phyloP scores from a whole-genome alignment of 53 echinoderm and acorn worm genomes.

The Holothuria scabra region DNA sequence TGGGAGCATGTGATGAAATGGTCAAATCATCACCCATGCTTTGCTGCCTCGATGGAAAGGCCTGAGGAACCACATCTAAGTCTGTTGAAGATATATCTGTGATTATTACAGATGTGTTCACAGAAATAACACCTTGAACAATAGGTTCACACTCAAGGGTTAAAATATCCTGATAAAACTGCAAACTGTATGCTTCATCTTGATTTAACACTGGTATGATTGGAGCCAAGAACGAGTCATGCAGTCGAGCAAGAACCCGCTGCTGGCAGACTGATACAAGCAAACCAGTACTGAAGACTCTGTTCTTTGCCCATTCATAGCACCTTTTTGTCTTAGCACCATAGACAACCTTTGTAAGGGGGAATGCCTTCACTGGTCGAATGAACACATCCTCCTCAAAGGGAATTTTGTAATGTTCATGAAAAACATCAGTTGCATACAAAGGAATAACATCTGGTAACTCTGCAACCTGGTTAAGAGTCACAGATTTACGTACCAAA shows the following conservation, averaged over 20 bases:
- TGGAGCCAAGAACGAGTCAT: conserved; percentile 89
- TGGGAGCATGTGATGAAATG: no score
- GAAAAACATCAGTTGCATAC: conserved; percentile 85
- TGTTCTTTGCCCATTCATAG: conserved; percentile 93
- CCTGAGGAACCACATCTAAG: no score
- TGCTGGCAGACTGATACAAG: conserved; percentile 97
- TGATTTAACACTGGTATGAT: conserved; percentile 83
- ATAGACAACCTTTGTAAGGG: conserved; percentile 92
- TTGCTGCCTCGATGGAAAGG: no score
- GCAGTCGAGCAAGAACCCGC: conserved; percentile 81
- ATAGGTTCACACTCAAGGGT: conserved; percentile 92
- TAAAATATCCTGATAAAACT: conserved; percentile 80
- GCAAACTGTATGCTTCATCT: conserved; percentile 78
- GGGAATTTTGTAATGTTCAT: conserved; percentile 81
- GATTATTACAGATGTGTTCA: conserved; percentile 89
- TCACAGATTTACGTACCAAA: conserved; percentile 74
- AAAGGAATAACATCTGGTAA: conserved; percentile 77
- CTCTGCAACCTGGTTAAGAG: conserved; percentile 85
- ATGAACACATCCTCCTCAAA: conserved; percentile 89
- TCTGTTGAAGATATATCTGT: conserved; percentile 60
- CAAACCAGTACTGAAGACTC: conserved; percentile 92
- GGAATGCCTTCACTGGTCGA: conserved; percentile 84
- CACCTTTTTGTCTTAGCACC: conserved; percentile 82
- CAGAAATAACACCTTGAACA: conserved; percentile 89
- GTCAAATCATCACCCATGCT: no score